Evolutionary conservation across 2,113 vertebrate genomes (phyloP), one percentile per base, ranked within the genome.

Genomic region (Trichomycterus rosablanca): DNA sequence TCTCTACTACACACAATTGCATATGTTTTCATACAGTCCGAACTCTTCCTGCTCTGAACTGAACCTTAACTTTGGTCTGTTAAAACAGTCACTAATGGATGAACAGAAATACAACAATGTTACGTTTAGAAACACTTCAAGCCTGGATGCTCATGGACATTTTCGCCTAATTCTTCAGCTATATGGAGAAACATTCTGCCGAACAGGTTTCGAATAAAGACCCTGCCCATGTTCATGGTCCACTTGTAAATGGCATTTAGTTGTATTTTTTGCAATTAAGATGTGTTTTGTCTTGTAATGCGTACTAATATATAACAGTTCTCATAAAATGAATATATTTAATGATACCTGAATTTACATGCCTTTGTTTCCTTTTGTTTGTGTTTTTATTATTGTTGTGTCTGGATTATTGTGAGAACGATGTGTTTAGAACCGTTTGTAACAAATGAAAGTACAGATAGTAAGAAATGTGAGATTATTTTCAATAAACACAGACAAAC

Each of bases 321-420:
- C 93, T 96, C 92, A 91, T 91, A 97, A 63, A 95, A 95, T 93
- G 94, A 95, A 95, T 94, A 95, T 97, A 97, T 97, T 97, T 97
- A 97, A 97, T 95, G 89, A 93, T 88, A 89, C 81, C 82, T 88
- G 85, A 86, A 87, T 80, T 87, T 81, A 87, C 90, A 90, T 91
- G 89, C 84, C 88, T 89, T 80, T 89, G 86, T 83, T 87, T 77
- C 76, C 74, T 75, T 76, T 62, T 8, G 23, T 72, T 71, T 30
- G 43, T 55, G 78, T 62, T 84, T 74, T 81, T 91, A 82, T 86
- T 74, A 75, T 70, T 59, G 72, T 75, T 82, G 79, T 91, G 89
- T 37, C 34, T 92, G n/a, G n/a, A n/a, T n/a, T n/a, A n/a, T n/a
- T n/a, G n/a, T n/a, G n/a, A n/a, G n/a, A n/a, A n/a, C n/a, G n/a